Evolutionary conservation across 1,140 invertebrate genomes (phyloP).

Genomic region (Sinonovacula constricta): DNA sequence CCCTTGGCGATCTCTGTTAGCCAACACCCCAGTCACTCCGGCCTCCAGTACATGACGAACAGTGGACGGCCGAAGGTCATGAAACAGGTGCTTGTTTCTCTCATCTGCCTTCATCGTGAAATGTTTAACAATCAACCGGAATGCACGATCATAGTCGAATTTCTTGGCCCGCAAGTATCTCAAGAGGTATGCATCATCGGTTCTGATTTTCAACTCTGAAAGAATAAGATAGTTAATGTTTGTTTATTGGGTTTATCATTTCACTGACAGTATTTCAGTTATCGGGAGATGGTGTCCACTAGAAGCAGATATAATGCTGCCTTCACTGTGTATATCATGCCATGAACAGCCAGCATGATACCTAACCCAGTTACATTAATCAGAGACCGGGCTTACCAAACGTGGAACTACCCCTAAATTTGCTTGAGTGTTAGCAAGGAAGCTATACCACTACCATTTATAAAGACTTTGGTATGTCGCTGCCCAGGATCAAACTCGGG

Average conservation of each 20-base stretch:
- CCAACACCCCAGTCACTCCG: slow-evolving; percentile 88
- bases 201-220: slow-evolving; percentile 68
- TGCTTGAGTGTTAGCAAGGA: background rate
- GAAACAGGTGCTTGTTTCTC: slow-evolving; percentile 84
- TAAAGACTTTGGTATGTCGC: background rate
- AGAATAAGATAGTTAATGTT: slow-evolving; percentile 29
- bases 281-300: background rate
- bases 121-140: slow-evolving; percentile 91
- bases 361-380: background rate
- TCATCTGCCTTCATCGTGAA: slow-evolving; percentile 86
- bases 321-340: background rate
- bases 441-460: background rate
- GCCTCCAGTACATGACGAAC: slow-evolving; percentile 87
- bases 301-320: background rate
- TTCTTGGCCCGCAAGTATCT: slow-evolving; percentile 91
- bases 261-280: background rate
- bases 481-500: background rate
- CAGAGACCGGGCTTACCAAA: background rate
- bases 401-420: background rate
- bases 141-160: slow-evolving; percentile 88
- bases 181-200: slow-evolving; percentile 88
- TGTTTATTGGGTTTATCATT: background rate
- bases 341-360: background rate
- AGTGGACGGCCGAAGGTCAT: slow-evolving; percentile 84
- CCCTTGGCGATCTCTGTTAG: slow-evolving; percentile 86